These are phyloP conservation scores for Montipora cactus DNA, from an alignment of 64 coral and sea anemone species.

Conservation along the genomic window DNA sequence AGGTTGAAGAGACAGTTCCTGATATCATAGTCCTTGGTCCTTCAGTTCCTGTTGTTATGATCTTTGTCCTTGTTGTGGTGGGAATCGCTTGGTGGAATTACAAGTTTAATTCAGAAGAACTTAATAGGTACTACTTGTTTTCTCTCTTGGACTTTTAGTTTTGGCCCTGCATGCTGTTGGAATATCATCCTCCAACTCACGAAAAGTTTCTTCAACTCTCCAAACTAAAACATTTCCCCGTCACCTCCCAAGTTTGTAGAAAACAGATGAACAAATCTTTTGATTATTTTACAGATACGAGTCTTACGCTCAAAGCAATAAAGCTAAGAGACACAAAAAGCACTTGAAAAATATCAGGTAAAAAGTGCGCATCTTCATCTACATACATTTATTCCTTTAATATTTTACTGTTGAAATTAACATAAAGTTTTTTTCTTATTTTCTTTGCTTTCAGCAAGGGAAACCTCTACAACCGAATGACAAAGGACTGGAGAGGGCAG, in stretches of 20 bases:
- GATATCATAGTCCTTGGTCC: constrained; percentile 49
- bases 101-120: constrained; percentile 48
- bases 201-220: not conserved
- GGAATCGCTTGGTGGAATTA: constrained; percentile 58
- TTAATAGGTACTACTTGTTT: not conserved
- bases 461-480: constrained; percentile 36
- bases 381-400: too few relatives aligned
- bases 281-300: not conserved
- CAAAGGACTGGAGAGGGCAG: constrained; percentile 39
- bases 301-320: constrained; percentile 3
- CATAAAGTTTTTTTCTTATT: not conserved
- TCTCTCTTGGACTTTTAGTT: not conserved
- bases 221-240: too few relatives aligned
- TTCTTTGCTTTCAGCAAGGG: constrained; percentile 6
- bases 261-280: not conserved
- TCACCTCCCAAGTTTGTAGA: not conserved
- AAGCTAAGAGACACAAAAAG: constrained; percentile 12
- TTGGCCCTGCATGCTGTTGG: not conserved
- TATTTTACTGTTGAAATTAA: not conserved
- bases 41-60: constrained; percentile 21
- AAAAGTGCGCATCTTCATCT: not conserved
- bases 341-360: constrained; percentile 29
- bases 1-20: constrained; percentile 31
- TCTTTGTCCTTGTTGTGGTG: constrained; percentile 30
- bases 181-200: not conserved